Evolutionary conservation across 2,888 invertebrate genomes (phyloP).

Genomic region (Tromatobia lineatoria): DNA sequence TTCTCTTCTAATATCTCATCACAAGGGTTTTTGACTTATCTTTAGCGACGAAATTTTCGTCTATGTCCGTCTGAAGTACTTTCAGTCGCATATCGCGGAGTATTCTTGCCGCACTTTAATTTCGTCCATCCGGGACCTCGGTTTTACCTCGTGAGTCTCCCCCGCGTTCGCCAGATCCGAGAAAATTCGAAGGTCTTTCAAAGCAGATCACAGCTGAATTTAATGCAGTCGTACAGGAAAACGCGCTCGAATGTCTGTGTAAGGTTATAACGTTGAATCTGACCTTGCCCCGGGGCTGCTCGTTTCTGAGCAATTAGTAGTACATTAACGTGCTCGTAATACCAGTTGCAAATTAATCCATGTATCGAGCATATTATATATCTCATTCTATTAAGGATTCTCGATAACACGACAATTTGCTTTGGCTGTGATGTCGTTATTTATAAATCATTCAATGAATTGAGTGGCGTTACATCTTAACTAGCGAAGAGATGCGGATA

Average conservation of each 20-base stretch:
- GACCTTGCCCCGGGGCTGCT: constrained; percentile 63
- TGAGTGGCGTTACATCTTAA: constrained; percentile 6
- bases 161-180: constrained; percentile 36
- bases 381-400: background rate
- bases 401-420: background rate
- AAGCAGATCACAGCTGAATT: constrained; percentile 39
- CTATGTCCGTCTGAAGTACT: background rate
- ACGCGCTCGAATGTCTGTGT: constrained; percentile 49
- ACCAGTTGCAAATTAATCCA: constrained; percentile 56
- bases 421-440: background rate
- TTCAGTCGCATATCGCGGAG: background rate
- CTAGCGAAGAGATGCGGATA: background rate
- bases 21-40: too few relatives aligned
- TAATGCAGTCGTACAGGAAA: constrained; percentile 42
- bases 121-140: constrained; percentile 58
- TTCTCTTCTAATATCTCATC: too few relatives aligned
- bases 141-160: constrained; percentile 49
- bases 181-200: constrained; percentile 66
- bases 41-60: background rate
- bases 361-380: background rate
- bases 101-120: background rate
- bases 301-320: constrained; percentile 60
- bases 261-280: constrained; percentile 41
- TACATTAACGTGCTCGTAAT: constrained; percentile 53
- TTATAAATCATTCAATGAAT: background rate